Base-by-base conservation (phyloP, 2,888 invertebrate species). In the Sinohyriopsis cumingii region DNA sequence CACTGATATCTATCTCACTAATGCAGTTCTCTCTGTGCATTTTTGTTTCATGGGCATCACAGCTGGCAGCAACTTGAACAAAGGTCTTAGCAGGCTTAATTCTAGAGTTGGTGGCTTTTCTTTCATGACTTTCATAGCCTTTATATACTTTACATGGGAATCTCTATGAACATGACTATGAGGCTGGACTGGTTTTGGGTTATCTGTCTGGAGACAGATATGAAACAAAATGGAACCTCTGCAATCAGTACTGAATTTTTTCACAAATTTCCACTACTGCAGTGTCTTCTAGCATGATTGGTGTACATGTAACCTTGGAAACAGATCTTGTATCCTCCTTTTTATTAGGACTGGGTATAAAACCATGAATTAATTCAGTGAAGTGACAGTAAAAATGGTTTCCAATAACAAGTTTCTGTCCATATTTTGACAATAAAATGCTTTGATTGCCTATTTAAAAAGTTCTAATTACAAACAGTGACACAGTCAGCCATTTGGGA, bases 251-350 rank as follows among this genome's bases (percentile, higher is more conserved):
- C 63, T 54, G 63, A 54, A 63, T 24, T 54, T 18, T 33, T 55
- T 55, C 22, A 63, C 63, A 55, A 55, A 63, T 20, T 63, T 63
- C 63, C 55, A 63, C 63, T 54, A 55, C 24, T 63, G 63, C 3
- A 9, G 7, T 5, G 63, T 63, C 55, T 63, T 55, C 63, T 55
- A 18, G 63, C 55, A 63, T 55, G 55, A 55, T 63, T 63, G 55
- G 63, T 63, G 22, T 63, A 63, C 63, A 63, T 63, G 63, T 62
- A 55, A 19, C 22, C 63, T 56, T 63, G 63, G 63, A 55, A 63
- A n/a, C 63, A 63, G 22, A 63, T n/a, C 24, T 53, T 53, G 63
- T 6, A 28, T 28, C 28, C 28, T 28, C 28, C 28, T 28, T 28
- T 28, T 28, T 28, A 6, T 28, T 28, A 6, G 28, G 28, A 28